Evolutionary conservation across 2,888 invertebrate species (phyloP), one percentile per base, ranked within the genome.

Genomic region (Drosophila glabriapex): DNA sequence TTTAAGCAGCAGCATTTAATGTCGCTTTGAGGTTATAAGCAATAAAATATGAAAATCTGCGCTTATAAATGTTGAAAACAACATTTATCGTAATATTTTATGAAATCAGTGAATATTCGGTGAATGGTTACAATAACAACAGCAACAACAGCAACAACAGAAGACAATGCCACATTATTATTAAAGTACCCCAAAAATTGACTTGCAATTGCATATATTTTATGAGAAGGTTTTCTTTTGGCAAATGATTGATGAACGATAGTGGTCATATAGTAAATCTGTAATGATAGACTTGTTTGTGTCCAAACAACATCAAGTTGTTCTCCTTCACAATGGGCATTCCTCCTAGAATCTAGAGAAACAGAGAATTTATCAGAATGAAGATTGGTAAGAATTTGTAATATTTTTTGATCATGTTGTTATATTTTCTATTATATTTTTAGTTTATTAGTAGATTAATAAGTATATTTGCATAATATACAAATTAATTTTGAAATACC

Each of bases 1-100:
- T 66, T 83, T 73, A 80, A 85, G 85, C 78, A 88, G 88, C 76
- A 78, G 91, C 90, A 83, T 91, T 91, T 91, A 91, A 90, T 90
- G 91, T 91, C 91, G 89, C 85, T 91, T 91, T 91, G 89, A 83
- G 76, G 90, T 82, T 81, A 85, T 90, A 85, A 89, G 90, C 88
- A 75, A 90, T 90, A 90, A 89, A 89, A 90, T 90, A 89, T 90
- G 83, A 83, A 87, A 89, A 87, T 76, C 78, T 73, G 66, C 62
- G 79, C 73, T 74, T 78, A 84, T 81, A 84, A 82, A 88, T 76
- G 87, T 74, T 85, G 73, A 83, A 77, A 83, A 78, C 78, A 80
- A 79, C 85, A 88, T 86, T 88, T 90, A 86, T 84, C 76, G 89
- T 85, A 83, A 89, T 88, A 90, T 90, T 89, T 89, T 89, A 88